These are phyloP conservation scores for Porites divaricata DNA, from an alignment of 92 coral and sea anemone species.

Conservation along the genomic window DNA sequence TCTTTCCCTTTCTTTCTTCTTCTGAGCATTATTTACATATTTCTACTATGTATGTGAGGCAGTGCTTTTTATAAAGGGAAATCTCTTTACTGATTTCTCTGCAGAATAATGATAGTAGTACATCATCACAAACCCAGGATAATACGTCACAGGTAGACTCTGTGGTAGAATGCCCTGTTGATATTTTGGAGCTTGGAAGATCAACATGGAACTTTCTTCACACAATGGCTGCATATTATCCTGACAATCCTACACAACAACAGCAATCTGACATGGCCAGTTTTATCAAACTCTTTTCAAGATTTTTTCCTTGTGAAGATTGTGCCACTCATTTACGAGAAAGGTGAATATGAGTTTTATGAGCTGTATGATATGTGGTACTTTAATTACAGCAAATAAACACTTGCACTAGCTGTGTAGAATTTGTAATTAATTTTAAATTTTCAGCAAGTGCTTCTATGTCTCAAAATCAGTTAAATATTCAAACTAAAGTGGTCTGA, in stretches of 20 bases:
- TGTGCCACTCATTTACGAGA: conserved; percentile 89
- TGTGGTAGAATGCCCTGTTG: conserved; percentile 82
- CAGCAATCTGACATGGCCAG: conserved; percentile 88
- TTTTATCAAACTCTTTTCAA: conserved; percentile 83
- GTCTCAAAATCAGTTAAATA: no score
- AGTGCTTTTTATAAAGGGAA: no score
- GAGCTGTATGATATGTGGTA: neutral
- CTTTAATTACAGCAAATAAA: no score
- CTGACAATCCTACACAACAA: conserved; percentile 80
- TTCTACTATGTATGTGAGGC: no score
- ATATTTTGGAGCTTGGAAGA: conserved; percentile 83
- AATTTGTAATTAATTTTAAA: no score
- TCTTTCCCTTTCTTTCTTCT: no score
- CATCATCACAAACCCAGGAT: conserved; percentile 5
- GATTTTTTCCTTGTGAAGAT: conserved; percentile 91
- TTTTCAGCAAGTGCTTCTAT: no score
- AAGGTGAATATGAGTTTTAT: conserved; percentile 48
- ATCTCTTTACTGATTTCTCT: neutral
- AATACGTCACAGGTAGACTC: conserved; percentile 37
- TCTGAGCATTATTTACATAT: no score
- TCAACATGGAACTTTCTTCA: conserved; percentile 96
- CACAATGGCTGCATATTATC: conserved; percentile 97
- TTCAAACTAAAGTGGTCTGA: no score
- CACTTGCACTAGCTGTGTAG: no score
- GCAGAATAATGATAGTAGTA: conserved; percentile 21